Conservation (phyloP, 2,888 invertebrate genomes). For the Drosophila infuscata region DNA sequence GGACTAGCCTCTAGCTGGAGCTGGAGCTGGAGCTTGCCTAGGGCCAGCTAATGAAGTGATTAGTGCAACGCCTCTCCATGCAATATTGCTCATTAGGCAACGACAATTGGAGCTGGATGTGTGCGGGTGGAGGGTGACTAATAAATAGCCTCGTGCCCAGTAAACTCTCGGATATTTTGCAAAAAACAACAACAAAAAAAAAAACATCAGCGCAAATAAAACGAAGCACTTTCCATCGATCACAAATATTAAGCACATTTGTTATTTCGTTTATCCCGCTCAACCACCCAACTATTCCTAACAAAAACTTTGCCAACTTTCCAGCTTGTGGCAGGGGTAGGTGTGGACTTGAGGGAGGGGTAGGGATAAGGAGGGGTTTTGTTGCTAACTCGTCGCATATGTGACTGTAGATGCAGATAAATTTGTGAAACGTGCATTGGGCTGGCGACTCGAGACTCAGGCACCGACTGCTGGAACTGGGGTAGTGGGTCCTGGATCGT, state of each 20-base stretch:
- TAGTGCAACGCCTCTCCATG: conserved; percentile 78
- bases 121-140: conserved; percentile 12
- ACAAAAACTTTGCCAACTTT: conserved; percentile 50
- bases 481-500: conserved; percentile 2
- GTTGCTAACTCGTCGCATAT: conserved; percentile 70
- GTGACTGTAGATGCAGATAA: conserved; percentile 82
- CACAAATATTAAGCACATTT: conserved; percentile 83
- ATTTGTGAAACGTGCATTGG: conserved; percentile 81
- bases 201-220: conserved; percentile 59
- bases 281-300: conserved; percentile 40
- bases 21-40: conserved; percentile 19
- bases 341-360: neutral
- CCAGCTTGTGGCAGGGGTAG: conserved; percentile 15
- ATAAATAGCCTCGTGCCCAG: conserved; percentile 60
- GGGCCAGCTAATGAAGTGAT: conserved; percentile 76
- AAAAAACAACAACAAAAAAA: conserved; percentile 28
- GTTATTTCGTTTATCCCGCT: conserved; percentile 58
- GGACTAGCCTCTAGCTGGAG: conserved; percentile 18
- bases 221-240: conserved; percentile 81
- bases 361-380: neutral
- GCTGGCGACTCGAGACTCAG: conserved; percentile 12
- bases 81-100: conserved; percentile 66
- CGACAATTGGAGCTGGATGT: neutral
- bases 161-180: conserved; percentile 32
- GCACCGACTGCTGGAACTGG: neutral